Conservation (phyloP, 2,797 vertebrate genomes). For the Fundulus diaphanus region DNA sequence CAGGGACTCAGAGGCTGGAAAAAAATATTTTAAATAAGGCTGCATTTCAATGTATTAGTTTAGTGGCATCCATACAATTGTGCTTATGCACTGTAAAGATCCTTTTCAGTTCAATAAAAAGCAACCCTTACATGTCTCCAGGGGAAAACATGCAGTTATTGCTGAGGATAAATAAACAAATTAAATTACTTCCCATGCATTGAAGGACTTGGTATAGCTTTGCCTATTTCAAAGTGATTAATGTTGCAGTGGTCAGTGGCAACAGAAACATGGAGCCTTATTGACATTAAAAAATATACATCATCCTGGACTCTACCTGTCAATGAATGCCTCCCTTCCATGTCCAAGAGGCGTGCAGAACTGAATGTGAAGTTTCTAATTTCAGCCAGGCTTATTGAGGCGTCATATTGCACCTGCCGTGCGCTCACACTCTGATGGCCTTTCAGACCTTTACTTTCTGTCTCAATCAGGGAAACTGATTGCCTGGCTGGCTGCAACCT, state of each 20-base stretch:
- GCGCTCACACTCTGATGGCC: slow-evolving; percentile 63
- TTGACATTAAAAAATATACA: slow-evolving; percentile 68
- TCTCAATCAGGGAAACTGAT: slow-evolving; percentile 81
- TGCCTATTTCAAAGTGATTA: slow-evolving; percentile 63
- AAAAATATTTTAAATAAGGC: slow-evolving; percentile 41
- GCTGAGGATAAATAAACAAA: slow-evolving; percentile 70
- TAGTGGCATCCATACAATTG: slow-evolving; percentile 44
- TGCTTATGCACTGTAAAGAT: slow-evolving; percentile 54
- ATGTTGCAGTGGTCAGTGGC: slow-evolving; percentile 44
- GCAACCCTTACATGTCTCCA: slow-evolving; percentile 52
- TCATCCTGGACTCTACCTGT: slow-evolving; percentile 37
- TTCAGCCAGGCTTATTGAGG: slow-evolving; percentile 69
- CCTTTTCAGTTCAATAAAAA: slow-evolving; percentile 43
- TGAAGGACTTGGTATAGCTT: slow-evolving; percentile 37
- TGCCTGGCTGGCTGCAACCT: slow-evolving; percentile 78
- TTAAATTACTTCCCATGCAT: slow-evolving; percentile 65
- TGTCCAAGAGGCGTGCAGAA: slow-evolving; percentile 35
- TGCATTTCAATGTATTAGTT: slow-evolving; percentile 38
- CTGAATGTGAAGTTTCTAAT: slow-evolving; percentile 69
- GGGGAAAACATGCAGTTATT: slow-evolving; percentile 69
- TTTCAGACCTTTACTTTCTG: slow-evolving; percentile 72
- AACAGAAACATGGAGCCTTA: slow-evolving; percentile 51
- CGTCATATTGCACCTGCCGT: slow-evolving; percentile 64
- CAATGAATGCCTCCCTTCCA: slow-evolving; percentile 39
- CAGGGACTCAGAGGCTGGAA: slow-evolving; percentile 32